Evolutionary conservation across 1,140 invertebrate species (phyloP).

Genomic region (Copidosoma floridanum): DNA sequence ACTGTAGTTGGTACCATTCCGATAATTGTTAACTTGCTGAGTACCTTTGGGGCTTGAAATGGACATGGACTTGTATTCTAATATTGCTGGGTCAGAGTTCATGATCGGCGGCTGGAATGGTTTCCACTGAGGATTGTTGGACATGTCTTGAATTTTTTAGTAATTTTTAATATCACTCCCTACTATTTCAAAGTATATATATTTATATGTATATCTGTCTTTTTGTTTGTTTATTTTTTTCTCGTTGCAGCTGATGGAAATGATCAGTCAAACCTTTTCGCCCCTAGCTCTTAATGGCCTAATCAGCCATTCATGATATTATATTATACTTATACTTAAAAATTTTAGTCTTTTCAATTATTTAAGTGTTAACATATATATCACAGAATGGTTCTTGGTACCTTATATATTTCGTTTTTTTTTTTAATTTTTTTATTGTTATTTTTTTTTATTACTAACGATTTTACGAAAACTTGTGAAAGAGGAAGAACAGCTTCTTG

Average conservation of each 20-base stretch:
- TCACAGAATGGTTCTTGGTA: slow-evolving; percentile 60
- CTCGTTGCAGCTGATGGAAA: slow-evolving; percentile 30
- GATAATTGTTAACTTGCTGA: slow-evolving; percentile 47
- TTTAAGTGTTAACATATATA: slow-evolving; percentile 59
- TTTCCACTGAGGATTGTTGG: slow-evolving; percentile 89
- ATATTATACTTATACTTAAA: slow-evolving; percentile 53
- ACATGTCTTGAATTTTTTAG: slow-evolving; percentile 61
- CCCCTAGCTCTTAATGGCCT: slow-evolving; percentile 13
- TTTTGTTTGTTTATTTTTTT: no score
- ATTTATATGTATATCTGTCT: slow-evolving; percentile 34
- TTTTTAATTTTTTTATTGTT: no score
- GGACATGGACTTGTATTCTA: slow-evolving; percentile 69
- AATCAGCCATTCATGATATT: slow-evolving; percentile 25
- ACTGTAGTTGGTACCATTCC: slow-evolving; percentile 54
- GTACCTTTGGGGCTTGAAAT: slow-evolving; percentile 52
- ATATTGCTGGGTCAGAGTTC: slow-evolving; percentile 71
- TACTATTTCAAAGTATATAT: slow-evolving; percentile 34
- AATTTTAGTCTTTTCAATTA: slow-evolving; percentile 57
- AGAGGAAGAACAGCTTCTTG: slow-evolving; percentile 47
- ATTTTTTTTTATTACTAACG: slow-evolving; percentile 34
- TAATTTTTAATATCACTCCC: slow-evolving; percentile 33
- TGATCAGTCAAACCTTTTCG: slow-evolving; percentile 21
- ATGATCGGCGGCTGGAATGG: slow-evolving; percentile 82
- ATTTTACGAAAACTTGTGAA: slow-evolving; percentile 48
- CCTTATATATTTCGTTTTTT: slow-evolving; percentile 53